These are phyloP conservation scores for Phaethon lepturus DNA, from an alignment of 2,113 vertebrate genomes.

Conservation along the genomic window DNA sequence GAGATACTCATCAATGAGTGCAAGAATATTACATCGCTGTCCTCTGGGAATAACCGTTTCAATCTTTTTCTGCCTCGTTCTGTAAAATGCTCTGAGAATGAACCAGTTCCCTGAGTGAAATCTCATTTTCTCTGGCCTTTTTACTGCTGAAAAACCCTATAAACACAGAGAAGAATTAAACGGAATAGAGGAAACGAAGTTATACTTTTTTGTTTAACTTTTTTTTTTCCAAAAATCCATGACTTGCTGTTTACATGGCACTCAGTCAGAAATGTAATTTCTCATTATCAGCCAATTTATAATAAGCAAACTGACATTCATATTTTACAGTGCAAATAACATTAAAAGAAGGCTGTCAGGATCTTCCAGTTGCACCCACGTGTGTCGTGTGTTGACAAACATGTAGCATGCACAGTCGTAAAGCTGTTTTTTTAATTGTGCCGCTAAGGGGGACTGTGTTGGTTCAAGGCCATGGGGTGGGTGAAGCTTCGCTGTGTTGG, in stretches of 20 bases:
- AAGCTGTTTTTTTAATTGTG: neutral
- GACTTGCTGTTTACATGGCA: neutral
- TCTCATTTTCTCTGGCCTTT: constrained; percentile 1
- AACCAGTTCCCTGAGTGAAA: neutral
- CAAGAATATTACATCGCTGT: neutral
- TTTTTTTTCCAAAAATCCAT: neutral
- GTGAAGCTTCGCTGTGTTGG: neutral
- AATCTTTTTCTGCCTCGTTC: neutral
- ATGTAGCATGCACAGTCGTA: no score
- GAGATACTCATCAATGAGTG: neutral
- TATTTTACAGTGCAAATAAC: neutral
- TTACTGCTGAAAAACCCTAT: neutral
- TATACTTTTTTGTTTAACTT: neutral
- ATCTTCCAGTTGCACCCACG: neutral
- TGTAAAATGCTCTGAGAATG: neutral
- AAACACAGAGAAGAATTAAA: neutral
- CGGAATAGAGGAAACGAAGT: neutral
- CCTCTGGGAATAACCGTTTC: neutral
- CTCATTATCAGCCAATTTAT: neutral
- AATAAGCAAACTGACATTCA: neutral
- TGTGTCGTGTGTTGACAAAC: neutral
- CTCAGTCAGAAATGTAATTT: neutral
- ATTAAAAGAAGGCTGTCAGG: neutral
- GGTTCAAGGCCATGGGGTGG: neutral
- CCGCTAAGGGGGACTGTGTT: neutral